These are phyloP conservation scores for Pseudomyrmex gracilis DNA, from an alignment of 1,140 invertebrate genomes.

Conservation along the genomic window DNA sequence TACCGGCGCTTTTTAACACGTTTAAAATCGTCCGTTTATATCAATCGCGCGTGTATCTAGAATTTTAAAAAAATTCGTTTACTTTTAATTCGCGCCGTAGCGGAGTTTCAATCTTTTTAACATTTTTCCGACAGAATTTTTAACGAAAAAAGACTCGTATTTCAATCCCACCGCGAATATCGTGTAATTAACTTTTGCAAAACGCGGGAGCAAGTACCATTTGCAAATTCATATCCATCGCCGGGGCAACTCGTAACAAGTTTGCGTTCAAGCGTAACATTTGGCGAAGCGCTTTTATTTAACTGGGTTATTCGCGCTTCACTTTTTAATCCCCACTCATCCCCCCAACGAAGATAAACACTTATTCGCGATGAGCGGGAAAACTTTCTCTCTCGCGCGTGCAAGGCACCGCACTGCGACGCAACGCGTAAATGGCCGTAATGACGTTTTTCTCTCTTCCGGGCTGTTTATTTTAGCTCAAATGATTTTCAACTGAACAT, in stretches of 20 bases:
- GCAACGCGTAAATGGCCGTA: slow-evolving; percentile 8
- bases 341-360: slow-evolving; percentile 4
- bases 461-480: slow-evolving; percentile 10
- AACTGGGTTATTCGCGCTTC: slow-evolving; percentile 16
- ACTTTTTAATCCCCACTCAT: slow-evolving; percentile 26
- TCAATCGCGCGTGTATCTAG: background rate
- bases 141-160: background rate
- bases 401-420: background rate
- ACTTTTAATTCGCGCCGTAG: background rate
- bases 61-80: background rate
- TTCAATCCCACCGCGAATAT: slow-evolving; percentile 34
- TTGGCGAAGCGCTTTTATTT: slow-evolving; percentile 32
- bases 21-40: too few relatives aligned
- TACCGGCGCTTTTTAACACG: too few relatives aligned
- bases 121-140: slow-evolving; percentile 11
- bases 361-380: background rate
- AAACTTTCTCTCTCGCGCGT: background rate
- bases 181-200: slow-evolving; percentile 23
- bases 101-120: slow-evolving; percentile 21
- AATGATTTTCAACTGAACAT: background rate
- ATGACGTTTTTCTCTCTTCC: slow-evolving; percentile 35
- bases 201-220: background rate
- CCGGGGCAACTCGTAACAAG: slow-evolving; percentile 11
- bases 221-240: slow-evolving; percentile 21
- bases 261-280: slow-evolving; percentile 25